These are phyloP conservation scores for Rhagoletis zephyria DNA, from an alignment of 1,140 invertebrate species.

Conservation along the genomic window DNA sequence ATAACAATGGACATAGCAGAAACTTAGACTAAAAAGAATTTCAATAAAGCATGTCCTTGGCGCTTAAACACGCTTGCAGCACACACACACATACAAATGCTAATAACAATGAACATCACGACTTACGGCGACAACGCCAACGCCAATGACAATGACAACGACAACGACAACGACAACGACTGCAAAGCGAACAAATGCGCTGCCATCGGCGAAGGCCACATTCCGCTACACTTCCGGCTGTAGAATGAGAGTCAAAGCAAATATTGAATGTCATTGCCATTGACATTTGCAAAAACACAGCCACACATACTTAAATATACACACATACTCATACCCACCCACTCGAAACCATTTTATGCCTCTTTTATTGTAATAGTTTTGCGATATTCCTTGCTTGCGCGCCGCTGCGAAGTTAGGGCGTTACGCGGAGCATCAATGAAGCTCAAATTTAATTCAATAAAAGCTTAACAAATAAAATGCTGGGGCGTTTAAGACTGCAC, in stretches of 20 bases:
- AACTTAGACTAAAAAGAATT: no score
- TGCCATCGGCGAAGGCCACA: conserved; percentile 17
- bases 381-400: neutral
- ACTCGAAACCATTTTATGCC: neutral
- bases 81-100: no score
- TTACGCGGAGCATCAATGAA: neutral
- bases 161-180: neutral
- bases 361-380: neutral
- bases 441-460: conserved; percentile 32
- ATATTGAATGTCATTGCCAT: conserved; percentile 35
- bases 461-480: neutral
- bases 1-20: no score
- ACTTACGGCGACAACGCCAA: no score
- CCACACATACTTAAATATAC: neutral
- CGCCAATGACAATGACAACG: neutral
- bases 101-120: no score
- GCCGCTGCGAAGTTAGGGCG: neutral
- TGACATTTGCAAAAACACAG: neutral
- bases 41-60: no score
- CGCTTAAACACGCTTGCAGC: no score
- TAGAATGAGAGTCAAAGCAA: neutral
- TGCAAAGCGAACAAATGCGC: neutral
- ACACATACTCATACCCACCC: neutral
- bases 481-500: neutral
- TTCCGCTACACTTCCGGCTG: conserved; percentile 1